Conservation (phyloP, 2,797 vertebrate genomes). For the Gambusia yucatana region DNA sequence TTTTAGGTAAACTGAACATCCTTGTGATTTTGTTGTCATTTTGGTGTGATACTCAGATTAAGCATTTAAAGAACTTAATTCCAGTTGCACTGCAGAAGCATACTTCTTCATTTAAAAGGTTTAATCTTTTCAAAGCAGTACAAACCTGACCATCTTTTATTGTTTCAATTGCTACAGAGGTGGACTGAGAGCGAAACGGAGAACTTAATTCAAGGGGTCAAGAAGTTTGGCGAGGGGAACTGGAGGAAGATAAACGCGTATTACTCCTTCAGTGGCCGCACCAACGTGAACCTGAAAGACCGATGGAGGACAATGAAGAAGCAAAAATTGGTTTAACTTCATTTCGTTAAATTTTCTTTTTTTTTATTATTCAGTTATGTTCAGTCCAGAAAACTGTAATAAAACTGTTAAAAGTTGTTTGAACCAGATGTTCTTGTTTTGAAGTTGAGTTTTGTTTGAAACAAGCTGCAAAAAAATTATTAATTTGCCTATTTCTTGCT, state of each 20-base stretch:
- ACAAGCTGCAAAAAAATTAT: not conserved
- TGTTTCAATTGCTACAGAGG: slow-evolving; percentile 63
- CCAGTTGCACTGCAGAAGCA: not conserved
- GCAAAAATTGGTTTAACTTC: slow-evolving; percentile 33
- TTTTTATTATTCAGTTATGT: not conserved
- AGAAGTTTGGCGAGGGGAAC: slow-evolving; percentile 76
- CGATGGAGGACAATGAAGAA: slow-evolving; percentile 82
- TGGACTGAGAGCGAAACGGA: slow-evolving; percentile 74
- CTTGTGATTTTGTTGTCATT: not conserved
- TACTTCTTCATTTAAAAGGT: not conserved
- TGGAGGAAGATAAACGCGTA: slow-evolving; percentile 68
- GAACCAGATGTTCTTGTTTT: not conserved
- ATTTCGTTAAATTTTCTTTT: not conserved
- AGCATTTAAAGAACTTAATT: not conserved
- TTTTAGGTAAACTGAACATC: not conserved
- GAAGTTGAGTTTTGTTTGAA: not conserved
- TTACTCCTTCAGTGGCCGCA: slow-evolving; percentile 66
- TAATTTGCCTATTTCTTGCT: not conserved
- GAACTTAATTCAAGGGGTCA: slow-evolving; percentile 74
- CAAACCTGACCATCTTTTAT: not conserved
- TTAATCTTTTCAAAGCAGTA: not conserved
- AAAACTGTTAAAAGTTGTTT: slow-evolving; percentile 1
- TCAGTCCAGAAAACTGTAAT: not conserved
- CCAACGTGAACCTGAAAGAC: slow-evolving; percentile 81
- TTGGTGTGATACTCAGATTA: not conserved